A percentile compares a stretch with the other conserved stretches of the same genome.
Evolutionary conservation across 1,140 invertebrate genomes (phyloP).

Genomic region (Zophobas morio): DNA sequence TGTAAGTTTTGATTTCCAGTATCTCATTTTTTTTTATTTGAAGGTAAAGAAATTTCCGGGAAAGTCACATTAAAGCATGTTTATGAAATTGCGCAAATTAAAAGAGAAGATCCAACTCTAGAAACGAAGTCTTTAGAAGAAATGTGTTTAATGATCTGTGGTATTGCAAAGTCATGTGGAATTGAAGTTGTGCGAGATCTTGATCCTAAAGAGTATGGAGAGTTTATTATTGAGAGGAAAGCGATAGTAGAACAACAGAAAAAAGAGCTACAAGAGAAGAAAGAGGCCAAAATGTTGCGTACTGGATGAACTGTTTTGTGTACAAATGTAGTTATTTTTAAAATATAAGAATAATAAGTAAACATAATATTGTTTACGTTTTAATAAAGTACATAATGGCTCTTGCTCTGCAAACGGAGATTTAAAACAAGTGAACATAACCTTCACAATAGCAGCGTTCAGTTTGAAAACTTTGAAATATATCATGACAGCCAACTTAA

Average conservation of each 20-base stretch:
- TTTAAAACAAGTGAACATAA: no score
- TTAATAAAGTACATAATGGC: no score
- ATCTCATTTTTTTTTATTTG: slow-evolving; percentile 61
- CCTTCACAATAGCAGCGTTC: no score
- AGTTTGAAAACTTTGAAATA: no score
- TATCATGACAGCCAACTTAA: no score
- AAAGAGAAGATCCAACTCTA: slow-evolving; percentile 86
- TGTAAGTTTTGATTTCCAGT: slow-evolving; percentile 44
- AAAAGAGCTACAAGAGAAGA: slow-evolving; percentile 85
- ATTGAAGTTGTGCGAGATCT: slow-evolving; percentile 90
- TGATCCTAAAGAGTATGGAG: slow-evolving; percentile 85
- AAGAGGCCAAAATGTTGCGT: slow-evolving; percentile 94
- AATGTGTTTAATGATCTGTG: slow-evolving; percentile 86
- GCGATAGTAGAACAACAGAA: slow-evolving; percentile 81
- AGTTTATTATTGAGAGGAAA: slow-evolving; percentile 88
- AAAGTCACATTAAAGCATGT: slow-evolving; percentile 96
- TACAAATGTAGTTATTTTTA: neutral
- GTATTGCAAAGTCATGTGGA: slow-evolving; percentile 83
- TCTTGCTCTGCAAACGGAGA: no score
- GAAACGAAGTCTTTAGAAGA: slow-evolving; percentile 74
- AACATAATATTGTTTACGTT: neutral
- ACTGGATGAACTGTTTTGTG: slow-evolving; percentile 70
- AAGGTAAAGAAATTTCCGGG: slow-evolving; percentile 86
- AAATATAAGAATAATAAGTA: neutral
- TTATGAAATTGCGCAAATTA: slow-evolving; percentile 98